Conservation (phyloP, 2,113 vertebrate species). For the Anhinga rufa region DNA sequence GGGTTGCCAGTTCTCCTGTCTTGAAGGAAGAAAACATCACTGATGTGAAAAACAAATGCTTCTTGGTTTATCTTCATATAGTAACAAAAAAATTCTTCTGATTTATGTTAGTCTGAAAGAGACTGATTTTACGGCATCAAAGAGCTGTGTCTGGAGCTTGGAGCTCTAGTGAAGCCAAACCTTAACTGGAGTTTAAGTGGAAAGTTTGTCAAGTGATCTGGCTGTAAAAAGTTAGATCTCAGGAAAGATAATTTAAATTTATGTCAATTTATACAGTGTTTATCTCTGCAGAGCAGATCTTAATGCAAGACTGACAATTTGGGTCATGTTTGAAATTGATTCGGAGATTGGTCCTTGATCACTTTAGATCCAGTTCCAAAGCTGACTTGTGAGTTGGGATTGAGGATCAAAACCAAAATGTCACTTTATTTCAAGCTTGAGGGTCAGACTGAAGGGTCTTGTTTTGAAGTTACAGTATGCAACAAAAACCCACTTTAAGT, state of each 20-base stretch:
- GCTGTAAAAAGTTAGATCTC: background rate
- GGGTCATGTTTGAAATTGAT: background rate
- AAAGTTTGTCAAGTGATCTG: background rate
- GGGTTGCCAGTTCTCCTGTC: background rate
- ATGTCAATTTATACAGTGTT: background rate
- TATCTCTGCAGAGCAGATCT: background rate
- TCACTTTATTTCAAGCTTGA: background rate
- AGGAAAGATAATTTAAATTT: background rate
- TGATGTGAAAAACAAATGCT: background rate
- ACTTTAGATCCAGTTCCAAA: background rate
- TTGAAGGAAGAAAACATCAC: background rate
- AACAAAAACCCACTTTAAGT: background rate
- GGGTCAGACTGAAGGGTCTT: background rate
- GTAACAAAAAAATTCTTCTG: background rate
- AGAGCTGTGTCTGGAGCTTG: background rate
- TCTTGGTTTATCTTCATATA: background rate
- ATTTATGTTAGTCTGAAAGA: background rate
- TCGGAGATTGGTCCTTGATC: background rate
- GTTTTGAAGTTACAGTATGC: background rate
- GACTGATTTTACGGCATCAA: background rate
- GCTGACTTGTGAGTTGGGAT: background rate
- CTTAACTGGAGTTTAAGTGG: background rate
- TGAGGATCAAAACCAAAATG: background rate
- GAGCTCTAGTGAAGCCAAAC: background rate
- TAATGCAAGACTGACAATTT: background rate